A percentile compares a stretch with the other conserved stretches of the same genome.
phyloP scores from a whole-genome alignment of 2,888 invertebrate species.

The Melanostoma scalare region DNA sequence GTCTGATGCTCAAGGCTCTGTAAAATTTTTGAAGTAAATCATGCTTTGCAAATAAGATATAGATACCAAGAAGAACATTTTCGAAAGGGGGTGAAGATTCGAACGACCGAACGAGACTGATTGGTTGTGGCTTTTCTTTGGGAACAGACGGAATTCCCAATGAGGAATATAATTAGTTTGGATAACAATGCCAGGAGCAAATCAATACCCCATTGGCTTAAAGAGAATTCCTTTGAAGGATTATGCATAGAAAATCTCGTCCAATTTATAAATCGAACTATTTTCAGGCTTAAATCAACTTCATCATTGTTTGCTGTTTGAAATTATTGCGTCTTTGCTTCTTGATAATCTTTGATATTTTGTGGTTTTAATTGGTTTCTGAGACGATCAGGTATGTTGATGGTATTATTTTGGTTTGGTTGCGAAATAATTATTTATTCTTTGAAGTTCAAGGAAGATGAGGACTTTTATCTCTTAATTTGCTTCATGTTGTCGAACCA shows the following conservation, averaged over 20 bases:
- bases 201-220: background rate
- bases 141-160: conserved; percentile 46
- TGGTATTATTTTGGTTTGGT: too few species aligned
- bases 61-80: background rate
- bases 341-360: background rate
- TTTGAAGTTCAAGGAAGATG: too few species aligned
- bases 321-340: conserved; percentile 4
- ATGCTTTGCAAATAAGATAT: conserved; percentile 3
- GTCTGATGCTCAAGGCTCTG: conserved; percentile 2
- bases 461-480: too few species aligned
- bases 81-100: background rate
- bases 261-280: too few species aligned
- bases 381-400: too few species aligned
- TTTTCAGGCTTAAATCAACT: too few species aligned
- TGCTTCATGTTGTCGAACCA: too few species aligned
- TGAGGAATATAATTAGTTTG: conserved; percentile 46
- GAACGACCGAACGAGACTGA: background rate
- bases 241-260: background rate
- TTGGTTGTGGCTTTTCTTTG: conserved; percentile 10
- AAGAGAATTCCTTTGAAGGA: background rate
- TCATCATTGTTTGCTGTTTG: background rate
- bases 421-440: too few species aligned
- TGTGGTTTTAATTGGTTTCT: background rate
- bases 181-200: background rate
- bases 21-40: background rate